Conservation (phyloP, 1,140 invertebrate genomes). For the Drosophila nannoptera region DNA sequence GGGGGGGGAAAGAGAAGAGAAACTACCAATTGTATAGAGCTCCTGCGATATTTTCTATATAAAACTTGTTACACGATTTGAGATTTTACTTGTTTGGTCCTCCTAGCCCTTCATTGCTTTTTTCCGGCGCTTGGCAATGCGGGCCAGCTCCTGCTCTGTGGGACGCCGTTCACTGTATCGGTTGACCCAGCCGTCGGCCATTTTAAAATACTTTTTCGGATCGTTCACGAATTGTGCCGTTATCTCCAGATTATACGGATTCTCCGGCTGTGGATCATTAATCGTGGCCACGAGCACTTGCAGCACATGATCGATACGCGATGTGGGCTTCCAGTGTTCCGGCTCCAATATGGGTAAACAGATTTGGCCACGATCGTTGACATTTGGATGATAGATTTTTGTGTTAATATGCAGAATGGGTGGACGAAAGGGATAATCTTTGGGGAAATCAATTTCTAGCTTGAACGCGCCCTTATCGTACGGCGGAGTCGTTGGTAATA, state of each 20-base stretch:
- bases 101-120: conserved; percentile 16
- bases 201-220: conserved; percentile 97
- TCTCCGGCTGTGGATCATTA: conserved; percentile 98
- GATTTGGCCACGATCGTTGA: conserved; percentile 99
- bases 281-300: conserved; percentile 96
- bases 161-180: conserved; percentile 97
- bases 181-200: conserved; percentile 98
- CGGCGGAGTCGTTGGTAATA: conserved; percentile 95
- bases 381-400: conserved; percentile 99
- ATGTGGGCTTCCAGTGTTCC: conserved; percentile 99
- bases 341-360: conserved; percentile 97
- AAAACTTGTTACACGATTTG: no score
- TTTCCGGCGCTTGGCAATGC: conserved; percentile 34
- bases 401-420: conserved; percentile 99
- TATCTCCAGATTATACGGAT: conserved; percentile 95
- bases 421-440: conserved; percentile 99
- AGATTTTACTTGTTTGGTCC: no score
- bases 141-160: conserved; percentile 80
- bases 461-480: conserved; percentile 99
- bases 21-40: no score
- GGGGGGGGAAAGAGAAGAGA: no score
- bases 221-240: conserved; percentile 97
- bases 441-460: conserved; percentile 98
- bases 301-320: conserved; percentile 99
- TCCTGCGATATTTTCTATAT: no score